Conservation (phyloP, 2,797 vertebrate species). For the Galaxias olidus region DNA sequence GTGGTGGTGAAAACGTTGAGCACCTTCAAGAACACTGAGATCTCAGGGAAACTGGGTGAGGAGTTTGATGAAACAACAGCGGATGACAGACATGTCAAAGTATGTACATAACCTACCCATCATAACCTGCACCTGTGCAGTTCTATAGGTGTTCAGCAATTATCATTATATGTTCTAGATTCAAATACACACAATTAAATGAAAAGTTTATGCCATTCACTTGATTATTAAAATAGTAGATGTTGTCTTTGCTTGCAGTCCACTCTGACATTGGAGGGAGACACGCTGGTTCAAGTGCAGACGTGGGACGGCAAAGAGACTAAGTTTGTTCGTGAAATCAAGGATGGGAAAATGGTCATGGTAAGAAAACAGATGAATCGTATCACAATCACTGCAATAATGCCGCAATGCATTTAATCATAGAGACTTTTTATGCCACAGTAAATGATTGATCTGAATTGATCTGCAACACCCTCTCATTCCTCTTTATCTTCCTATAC, state of each 20-base stretch:
- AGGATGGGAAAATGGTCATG: constrained; percentile 92
- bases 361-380: constrained; percentile 62
- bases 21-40: constrained; percentile 95
- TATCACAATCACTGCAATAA: background rate
- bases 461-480: constrained; percentile 18
- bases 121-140: background rate
- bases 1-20: constrained; percentile 88
- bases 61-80: constrained; percentile 94
- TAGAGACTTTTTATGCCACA: background rate
- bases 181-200: no score
- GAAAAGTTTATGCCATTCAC: background rate
- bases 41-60: constrained; percentile 89
- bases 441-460: background rate
- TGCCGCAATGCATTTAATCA: background rate
- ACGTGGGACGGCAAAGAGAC: constrained; percentile 96
- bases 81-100: constrained; percentile 93
- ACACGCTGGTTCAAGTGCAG: constrained; percentile 88
- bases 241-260: constrained; percentile 74
- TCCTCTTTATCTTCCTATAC: no score
- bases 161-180: no score
- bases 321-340: constrained; percentile 90
- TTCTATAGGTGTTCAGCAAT: no score
- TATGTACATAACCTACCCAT: constrained; percentile 61
- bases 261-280: constrained; percentile 86
- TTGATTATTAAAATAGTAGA: background rate